phyloP scores from a whole-genome alignment of 2,888 invertebrate genomes.

The Magallana nippona region DNA sequence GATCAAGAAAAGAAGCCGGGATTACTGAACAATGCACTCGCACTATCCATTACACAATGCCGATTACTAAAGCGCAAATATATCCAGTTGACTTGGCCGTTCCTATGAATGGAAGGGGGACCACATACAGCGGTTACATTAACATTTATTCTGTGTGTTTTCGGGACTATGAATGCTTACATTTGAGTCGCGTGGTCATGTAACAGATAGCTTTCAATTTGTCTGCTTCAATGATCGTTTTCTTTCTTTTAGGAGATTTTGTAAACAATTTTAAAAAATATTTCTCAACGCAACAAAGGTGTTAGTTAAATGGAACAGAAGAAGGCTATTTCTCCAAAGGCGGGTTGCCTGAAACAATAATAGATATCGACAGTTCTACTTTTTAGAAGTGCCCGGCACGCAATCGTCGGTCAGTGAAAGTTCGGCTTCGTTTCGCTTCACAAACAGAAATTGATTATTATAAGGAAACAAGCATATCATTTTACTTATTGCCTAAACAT shows the following conservation, averaged over 20 bases:
- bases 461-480: too few relatives aligned
- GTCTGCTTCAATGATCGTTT: conserved; percentile 2
- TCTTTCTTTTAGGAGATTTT: background rate
- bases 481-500: too few relatives aligned
- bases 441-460: too few relatives aligned
- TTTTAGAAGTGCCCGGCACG: too few relatives aligned
- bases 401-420: too few relatives aligned
- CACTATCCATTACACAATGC: conserved; percentile 23
- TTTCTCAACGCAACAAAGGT: background rate
- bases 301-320: background rate
- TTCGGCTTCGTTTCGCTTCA: too few relatives aligned
- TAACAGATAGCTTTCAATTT: background rate
- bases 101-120: conserved; percentile 9
- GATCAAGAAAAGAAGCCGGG: conserved; percentile 11
- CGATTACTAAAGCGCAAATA: conserved; percentile 9
- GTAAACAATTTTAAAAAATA: background rate
- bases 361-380: too few relatives aligned
- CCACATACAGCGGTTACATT: conserved; percentile 4
- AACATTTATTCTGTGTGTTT: background rate
- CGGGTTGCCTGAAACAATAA: background rate
- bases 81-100: conserved; percentile 32
- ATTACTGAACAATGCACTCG: conserved; percentile 14
- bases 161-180: background rate
- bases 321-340: background rate
- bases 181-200: conserved; percentile 14